A percentile compares a stretch with the other conserved stretches of the same genome.
These are phyloP conservation scores for Cynoglossus semilaevis DNA, from an alignment of 2,113 vertebrate genomes.

Conservation along the genomic window DNA sequence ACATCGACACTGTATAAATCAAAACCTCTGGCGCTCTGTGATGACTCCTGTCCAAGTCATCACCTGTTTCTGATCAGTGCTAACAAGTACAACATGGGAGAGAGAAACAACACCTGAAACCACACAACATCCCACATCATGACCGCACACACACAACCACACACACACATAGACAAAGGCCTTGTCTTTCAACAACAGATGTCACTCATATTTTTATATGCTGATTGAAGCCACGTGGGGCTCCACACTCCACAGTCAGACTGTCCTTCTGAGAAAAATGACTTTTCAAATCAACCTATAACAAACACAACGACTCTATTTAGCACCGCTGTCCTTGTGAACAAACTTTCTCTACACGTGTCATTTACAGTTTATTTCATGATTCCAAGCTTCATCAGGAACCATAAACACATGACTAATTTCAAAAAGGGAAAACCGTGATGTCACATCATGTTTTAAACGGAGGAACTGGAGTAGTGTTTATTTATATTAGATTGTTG, in stretches of 20 bases:
- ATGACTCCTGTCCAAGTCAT: slow-evolving; percentile 30
- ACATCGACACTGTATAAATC: not conserved
- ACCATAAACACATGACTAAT: too few species aligned
- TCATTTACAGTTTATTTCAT: too few species aligned
- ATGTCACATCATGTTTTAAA: too few species aligned
- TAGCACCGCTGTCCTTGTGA: too few species aligned
- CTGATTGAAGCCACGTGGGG: slow-evolving; percentile 8
- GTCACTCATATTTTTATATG: slow-evolving; percentile 8
- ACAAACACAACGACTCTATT: too few species aligned
- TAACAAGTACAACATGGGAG: not conserved
- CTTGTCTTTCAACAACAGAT: not conserved
- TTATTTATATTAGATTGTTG: too few species aligned
- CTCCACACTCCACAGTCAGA: not conserved
- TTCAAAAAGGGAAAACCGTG: too few species aligned
- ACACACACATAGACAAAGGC: not conserved
- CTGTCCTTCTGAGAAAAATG: too few species aligned
- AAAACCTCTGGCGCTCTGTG: not conserved
- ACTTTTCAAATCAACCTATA: too few species aligned
- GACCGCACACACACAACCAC: slow-evolving; percentile 24
- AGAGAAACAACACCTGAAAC: slow-evolving; percentile 15
- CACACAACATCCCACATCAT: slow-evolving; percentile 5
- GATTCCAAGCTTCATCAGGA: too few species aligned
- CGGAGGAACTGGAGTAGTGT: too few species aligned
- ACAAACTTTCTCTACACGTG: too few species aligned
- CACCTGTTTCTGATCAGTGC: slow-evolving; percentile 3